Base-by-base conservation (phyloP, 2,888 invertebrate genomes). In the Drosophila tanythrix region DNA sequence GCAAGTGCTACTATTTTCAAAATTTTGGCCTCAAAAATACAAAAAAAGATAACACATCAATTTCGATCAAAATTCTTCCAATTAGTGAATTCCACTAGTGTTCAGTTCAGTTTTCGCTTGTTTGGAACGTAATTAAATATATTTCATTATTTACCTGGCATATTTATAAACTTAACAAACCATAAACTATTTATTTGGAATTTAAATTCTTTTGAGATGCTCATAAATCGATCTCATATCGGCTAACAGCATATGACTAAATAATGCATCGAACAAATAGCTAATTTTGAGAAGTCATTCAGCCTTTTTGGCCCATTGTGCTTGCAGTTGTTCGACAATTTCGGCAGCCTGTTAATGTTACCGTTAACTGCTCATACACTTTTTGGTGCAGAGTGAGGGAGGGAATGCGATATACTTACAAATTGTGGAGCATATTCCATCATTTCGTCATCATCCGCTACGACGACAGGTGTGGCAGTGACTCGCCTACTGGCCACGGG, bases 361-460 rank as follows among this genome's bases (percentile, higher is more conserved):
- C 46, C 55, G 46, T 66, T 71, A 77, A 50, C 72, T 61, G 64
- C 40, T 50, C 36, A 59, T 48, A 31, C 35, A 38, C n/a, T 56
- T 43, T 38, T 25, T 5, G 13, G 55, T 27, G 21, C 11, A 27
- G 36, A 1, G 50, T n/a, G 15, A 13, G 11, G 13, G 33, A 29
- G 31, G n/a, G 21, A 52, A 50, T 29, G 11, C 25, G 11, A 5
- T n/a, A 31, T 65, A 92, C 93, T 92, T 91, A 92, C 92, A 77
- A 88, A 92, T 86, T 92, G 81, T 58, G 93, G 91, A 36, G 93
- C 93, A 82, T 93, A 92, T 83, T 92, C 92, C 84, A 90, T 82
- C 80, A 88, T 84, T 76, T 90, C 91, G 65, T 91, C 90, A 70
- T 89, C 89, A 43, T 88, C 83, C 35, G 74, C 79, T 8, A 76